These are phyloP conservation scores for Nomia melanderi DNA, from an alignment of 1,140 invertebrate genomes.

Conservation along the genomic window DNA sequence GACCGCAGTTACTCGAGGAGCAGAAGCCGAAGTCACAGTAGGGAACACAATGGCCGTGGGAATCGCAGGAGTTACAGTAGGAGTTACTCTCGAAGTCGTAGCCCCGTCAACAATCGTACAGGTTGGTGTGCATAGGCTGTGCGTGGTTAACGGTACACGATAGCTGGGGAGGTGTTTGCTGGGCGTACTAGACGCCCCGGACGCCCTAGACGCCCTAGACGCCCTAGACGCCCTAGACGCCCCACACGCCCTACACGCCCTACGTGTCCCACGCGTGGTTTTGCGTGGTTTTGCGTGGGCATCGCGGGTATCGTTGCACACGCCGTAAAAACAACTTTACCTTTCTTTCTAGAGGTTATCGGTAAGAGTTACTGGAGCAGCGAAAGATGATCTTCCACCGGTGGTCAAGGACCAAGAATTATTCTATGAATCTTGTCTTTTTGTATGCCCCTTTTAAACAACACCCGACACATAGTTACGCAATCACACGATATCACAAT, in stretches of 20 bases:
- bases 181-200: not conserved
- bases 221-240: too few species aligned
- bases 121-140: constrained; percentile 69
- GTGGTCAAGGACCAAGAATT: constrained; percentile 39
- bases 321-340: constrained; percentile 17
- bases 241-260: too few species aligned
- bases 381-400: constrained; percentile 74
- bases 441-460: constrained; percentile 52
- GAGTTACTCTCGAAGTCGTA: constrained; percentile 78
- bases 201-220: too few species aligned
- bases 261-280: too few species aligned
- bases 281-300: too few species aligned
- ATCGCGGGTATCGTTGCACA: too few species aligned
- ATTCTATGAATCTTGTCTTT: constrained; percentile 30
- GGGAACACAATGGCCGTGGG: constrained; percentile 76
- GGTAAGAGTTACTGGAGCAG: constrained; percentile 79
- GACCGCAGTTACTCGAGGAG: constrained; percentile 77
- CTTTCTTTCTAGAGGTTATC: constrained; percentile 73
- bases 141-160: too few species aligned
- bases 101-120: constrained; percentile 73
- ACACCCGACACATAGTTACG: constrained; percentile 15
- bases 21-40: constrained; percentile 77
- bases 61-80: constrained; percentile 76
- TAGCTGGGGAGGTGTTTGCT: too few species aligned
- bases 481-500: too few species aligned